Evolutionary conservation across 2,888 invertebrate genomes (phyloP), one percentile per base, ranked within the genome.

Genomic region (Papilio protenor): DNA sequence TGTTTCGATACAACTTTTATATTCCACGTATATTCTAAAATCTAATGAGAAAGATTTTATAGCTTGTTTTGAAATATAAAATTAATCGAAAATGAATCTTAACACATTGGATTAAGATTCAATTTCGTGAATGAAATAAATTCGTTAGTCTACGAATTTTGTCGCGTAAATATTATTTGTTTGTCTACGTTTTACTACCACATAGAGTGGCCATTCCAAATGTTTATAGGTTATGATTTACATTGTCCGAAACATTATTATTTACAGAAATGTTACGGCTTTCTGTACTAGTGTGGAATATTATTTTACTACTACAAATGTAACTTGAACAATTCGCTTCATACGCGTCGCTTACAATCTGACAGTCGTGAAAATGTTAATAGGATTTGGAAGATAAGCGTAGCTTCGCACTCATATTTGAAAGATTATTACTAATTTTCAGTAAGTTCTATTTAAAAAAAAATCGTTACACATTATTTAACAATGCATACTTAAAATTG

Each of bases 241-340:
- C 66, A 69, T 45, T 69, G 66, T 69, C 66, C 66, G 21, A 45
- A 45, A 69, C 14, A 69, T 69, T 45, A 33, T 33, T 64, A 64
- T 27, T 64, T 61, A 6, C 10, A n/a, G 33, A 64, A 11, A 66
- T 40, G 40, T 66, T 40, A 40, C 40, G 40, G 40, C 40, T 40
- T 40, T 40, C 6, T 40, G 40, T 40, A 40, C 40, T 40, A 40
- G 8, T 40, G 40, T 0, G 40, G 8, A 40, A 40, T 8, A 8
- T 8, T 40, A 40, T 40, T 40, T 40, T 40, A 40, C 40, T 40
- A 8, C 1, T 40, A 40, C 40, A 33, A 1, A 33, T 33, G 33
- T 33, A 33, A 4, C 27, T 27, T 33, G 3, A 33, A 33, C 33
- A 33, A 33, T 33, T 33, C 2, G 33, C 33, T 33, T 33, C 5